phyloP scores from a whole-genome alignment of 2,113 vertebrate genomes.

The Tachycineta bicolor region DNA sequence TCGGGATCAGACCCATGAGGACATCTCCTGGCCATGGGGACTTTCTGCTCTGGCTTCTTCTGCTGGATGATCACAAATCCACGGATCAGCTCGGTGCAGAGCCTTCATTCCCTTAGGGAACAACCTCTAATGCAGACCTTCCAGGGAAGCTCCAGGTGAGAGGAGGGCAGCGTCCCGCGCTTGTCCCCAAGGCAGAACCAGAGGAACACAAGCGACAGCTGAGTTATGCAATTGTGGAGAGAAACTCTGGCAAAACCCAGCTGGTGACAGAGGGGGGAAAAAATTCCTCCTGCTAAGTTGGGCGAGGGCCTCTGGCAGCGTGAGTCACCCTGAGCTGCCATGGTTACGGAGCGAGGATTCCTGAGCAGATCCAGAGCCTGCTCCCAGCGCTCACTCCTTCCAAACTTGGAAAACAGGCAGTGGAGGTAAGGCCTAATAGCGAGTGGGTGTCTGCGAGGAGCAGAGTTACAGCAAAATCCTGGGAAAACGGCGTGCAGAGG shows the following conservation, averaged over 20 bases:
- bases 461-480: not conserved
- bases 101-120: not conserved
- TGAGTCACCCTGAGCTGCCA: constrained; percentile 59
- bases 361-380: constrained; percentile 39
- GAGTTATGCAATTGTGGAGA: not conserved
- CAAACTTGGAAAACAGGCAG: constrained; percentile 27
- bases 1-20: not conserved
- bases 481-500: not conserved
- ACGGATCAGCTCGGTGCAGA: not conserved
- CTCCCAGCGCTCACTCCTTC: not conserved
- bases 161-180: not conserved
- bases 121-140: rapidly evolving
- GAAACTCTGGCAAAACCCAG: not conserved
- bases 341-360: constrained; percentile 49
- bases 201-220: not conserved
- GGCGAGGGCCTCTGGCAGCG: constrained; percentile 41
- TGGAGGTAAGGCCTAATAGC: constrained; percentile 31
- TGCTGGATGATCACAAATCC: not conserved
- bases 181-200: not conserved
- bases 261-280: not conserved
- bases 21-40: rapidly evolving
- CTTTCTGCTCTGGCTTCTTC: not conserved
- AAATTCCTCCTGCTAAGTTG: constrained; percentile 12
- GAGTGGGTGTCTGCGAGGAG: constrained; percentile 34
- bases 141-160: not conserved